phyloP scores from a whole-genome alignment of 2,888 invertebrate genomes.

The Trichopoda pennipes region DNA sequence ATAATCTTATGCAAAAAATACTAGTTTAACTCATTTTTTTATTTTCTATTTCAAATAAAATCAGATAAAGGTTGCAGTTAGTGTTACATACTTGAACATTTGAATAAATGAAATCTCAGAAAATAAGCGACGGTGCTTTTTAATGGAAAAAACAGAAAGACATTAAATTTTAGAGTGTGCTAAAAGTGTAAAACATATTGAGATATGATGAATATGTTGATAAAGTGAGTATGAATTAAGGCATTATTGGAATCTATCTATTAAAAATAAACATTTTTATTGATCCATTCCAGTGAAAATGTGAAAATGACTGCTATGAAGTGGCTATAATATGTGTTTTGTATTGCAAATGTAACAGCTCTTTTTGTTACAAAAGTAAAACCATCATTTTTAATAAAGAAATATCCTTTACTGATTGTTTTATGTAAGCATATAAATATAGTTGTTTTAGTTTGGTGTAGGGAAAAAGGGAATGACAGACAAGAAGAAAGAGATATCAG shows the following conservation, averaged over 20 bases:
- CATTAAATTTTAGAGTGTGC: no score
- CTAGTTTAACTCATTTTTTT: constrained; percentile 23
- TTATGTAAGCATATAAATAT: no score
- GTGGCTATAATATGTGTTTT: neutral
- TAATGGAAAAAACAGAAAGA: neutral
- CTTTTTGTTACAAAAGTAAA: constrained; percentile 4
- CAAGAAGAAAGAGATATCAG: no score
- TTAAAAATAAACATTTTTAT: no score
- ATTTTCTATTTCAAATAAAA: constrained; percentile 39
- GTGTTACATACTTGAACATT: constrained; percentile 35
- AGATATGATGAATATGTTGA: constrained; percentile 33
- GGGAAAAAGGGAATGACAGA: no score
- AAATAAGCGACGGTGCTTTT: neutral
- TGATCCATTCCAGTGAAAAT: no score
- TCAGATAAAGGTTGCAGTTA: constrained; percentile 54
- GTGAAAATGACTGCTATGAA: no score
- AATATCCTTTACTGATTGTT: constrained; percentile 11
- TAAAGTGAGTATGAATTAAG: neutral
- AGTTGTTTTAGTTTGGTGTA: no score
- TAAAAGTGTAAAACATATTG: constrained; percentile 3
- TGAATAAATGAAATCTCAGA: constrained; percentile 14
- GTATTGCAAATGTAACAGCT: no score
- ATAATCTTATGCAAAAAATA: constrained; percentile 63
- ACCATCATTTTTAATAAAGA: constrained; percentile 14
- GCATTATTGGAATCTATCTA: no score